Percentiles rank a stretch among this genome's conserved stretches.
phyloP scores from a whole-genome alignment of 2,797 vertebrate species.

The Chrysocyon brachyurus region DNA sequence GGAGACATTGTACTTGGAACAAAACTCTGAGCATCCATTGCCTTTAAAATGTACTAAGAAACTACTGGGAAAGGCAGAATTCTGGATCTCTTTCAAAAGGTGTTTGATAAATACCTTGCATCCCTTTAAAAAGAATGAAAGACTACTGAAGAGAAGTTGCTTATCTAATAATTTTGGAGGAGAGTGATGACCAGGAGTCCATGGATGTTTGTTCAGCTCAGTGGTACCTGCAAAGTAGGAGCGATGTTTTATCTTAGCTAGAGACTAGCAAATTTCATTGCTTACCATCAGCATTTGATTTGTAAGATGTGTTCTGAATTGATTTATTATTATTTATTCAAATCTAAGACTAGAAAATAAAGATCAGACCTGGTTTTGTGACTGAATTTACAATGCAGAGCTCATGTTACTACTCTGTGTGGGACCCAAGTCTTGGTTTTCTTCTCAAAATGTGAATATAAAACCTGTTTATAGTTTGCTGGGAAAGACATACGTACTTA shows the following conservation, averaged over 20 bases:
- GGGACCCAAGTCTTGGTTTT: not conserved
- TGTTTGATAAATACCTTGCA: not conserved
- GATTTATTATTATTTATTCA: constrained; percentile 16
- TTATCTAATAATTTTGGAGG: not conserved
- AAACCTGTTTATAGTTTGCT: not conserved
- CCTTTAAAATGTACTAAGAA: not conserved
- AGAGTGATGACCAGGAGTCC: not conserved
- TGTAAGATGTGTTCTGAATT: not conserved
- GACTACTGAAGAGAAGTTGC: not conserved
- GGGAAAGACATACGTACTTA: not conserved
- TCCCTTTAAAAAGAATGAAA: constrained; percentile 50
- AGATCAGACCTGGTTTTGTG: constrained; percentile 36
- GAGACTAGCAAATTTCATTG: not conserved
- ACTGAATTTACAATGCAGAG: not conserved
- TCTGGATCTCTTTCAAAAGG: constrained; percentile 31
- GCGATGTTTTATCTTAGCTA: not conserved
- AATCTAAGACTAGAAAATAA: not conserved
- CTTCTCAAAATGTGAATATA: not conserved
- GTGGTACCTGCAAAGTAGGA: not conserved
- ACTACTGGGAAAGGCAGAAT: not conserved
- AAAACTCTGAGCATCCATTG: not conserved
- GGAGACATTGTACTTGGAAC: not conserved
- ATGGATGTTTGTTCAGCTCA: not conserved
- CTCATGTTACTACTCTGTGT: not conserved
- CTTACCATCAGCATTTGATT: constrained; percentile 25